Base-by-base conservation (phyloP, 2,113 vertebrate genomes). In the Tricholaema leucomelas region DNA sequence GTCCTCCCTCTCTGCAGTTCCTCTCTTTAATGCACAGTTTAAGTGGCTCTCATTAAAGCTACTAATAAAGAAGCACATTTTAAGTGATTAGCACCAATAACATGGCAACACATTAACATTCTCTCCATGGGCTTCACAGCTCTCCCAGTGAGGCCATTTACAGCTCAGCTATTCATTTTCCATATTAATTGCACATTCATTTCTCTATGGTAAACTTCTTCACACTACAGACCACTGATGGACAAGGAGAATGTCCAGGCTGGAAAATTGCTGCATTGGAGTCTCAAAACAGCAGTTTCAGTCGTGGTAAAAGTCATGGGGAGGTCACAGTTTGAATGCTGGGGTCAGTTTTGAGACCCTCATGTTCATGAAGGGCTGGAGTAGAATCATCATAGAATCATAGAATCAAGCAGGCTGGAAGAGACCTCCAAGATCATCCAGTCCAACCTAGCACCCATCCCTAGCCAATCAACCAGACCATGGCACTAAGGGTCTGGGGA, bases 41-140 rank as follows among this genome's bases (percentile, higher is more conserved):
- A 97, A 97, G 97, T 97, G 96, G 96, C 96, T 97, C 97, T 97
- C 97, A 96, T 97, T 97, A 97, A 94, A 94, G 94, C 96, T 44
- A 92, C 97, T 97, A 97, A 98, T 97, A 97, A 97, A 97, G 97
- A 88, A 96, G 48, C 93, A 71, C 92, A 95, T 96, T 97, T 96
- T 93, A 96, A 97, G 96, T 96, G 97, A 97, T 97, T 96, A 97
- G 97, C 94, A 95, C 97, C 97, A 93, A 95, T 95, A 95, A 96
- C 70, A 85, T 63, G 80, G 95, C 96, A 91, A 75, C 96, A 95
- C 96, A 96, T 97, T 96, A 97, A 81, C 52, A 93, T 88, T 69
- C 92, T 95, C 97, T 93, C 97, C 58, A 2, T 36, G 91, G 96
- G 94, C 91, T 88, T 90, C 89, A 9, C 21, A 64, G 77, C 91